phyloP scores from a whole-genome alignment of 2,113 vertebrate species.

The Microtus ochrogaster region DNA sequence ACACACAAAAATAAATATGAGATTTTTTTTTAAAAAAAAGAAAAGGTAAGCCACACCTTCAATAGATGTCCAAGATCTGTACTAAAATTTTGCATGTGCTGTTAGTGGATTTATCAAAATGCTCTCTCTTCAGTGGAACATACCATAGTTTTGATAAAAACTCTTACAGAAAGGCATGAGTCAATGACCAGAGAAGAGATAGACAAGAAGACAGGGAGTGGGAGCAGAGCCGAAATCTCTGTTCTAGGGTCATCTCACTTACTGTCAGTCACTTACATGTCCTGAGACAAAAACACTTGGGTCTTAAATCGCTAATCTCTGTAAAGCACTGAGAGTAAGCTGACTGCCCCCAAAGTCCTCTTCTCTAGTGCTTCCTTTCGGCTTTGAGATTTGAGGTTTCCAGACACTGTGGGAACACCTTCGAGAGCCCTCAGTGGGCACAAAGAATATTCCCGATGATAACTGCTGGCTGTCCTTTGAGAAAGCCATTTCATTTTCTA shows the following conservation, averaged over 20 bases:
- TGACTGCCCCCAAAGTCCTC: not conserved
- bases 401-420: not conserved
- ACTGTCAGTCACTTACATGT: not conserved
- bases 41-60: not conserved
- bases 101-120: not conserved
- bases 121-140: not conserved
- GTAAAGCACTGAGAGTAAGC: not conserved
- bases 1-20: not conserved
- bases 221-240: not conserved
- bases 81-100: not conserved
- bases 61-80: not conserved
- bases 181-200: not conserved
- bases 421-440: not conserved
- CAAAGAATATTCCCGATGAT: not conserved
- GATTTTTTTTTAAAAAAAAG: not conserved
- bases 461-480: not conserved
- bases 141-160: not conserved
- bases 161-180: not conserved
- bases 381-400: not conserved
- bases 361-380: not conserved
- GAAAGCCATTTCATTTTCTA: not conserved
- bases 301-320: not conserved
- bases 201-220: not conserved
- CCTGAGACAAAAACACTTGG: not conserved
- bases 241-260: not conserved